Evolutionary conservation across 2,797 vertebrate genomes (phyloP).

Genomic region (Galaxias olidus): DNA sequence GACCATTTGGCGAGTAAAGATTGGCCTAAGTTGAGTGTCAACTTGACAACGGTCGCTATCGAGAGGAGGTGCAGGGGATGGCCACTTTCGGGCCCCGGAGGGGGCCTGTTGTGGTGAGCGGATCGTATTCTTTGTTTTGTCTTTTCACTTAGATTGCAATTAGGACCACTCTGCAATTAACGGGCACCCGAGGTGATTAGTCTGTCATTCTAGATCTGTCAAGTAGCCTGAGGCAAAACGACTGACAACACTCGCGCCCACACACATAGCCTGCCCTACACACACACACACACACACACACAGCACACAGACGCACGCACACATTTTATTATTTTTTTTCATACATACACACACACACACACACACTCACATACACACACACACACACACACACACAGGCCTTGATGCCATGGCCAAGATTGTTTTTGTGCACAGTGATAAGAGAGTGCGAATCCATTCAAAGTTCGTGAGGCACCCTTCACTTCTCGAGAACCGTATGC

Average conservation of each 20-base stretch:
- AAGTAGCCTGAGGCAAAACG: slow-evolving; percentile 25
- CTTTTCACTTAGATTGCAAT: slow-evolving; percentile 33
- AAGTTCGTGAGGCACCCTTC: no score
- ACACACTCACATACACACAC: slow-evolving; percentile 1
- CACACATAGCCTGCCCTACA: slow-evolving; percentile 3
- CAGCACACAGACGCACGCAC: slow-evolving; percentile 8
- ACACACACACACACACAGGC: slow-evolving; percentile 9
- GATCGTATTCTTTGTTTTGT: slow-evolving; percentile 23
- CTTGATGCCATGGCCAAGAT: background rate
- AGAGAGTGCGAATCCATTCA: no score
- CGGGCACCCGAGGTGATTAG: slow-evolving; percentile 26
- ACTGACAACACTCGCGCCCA: slow-evolving; percentile 20
- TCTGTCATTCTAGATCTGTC: slow-evolving; percentile 32
- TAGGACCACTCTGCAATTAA: slow-evolving; percentile 37
- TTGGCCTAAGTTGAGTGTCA: slow-evolving; percentile 19
- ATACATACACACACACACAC: slow-evolving; percentile 14
- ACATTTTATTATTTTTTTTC: no score
- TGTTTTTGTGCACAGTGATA: background rate
- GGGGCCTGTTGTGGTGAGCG: no score
- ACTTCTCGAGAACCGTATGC: no score
- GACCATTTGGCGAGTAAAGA: slow-evolving; percentile 60
- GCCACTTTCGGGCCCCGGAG: no score
- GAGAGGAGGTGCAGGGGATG: no score
- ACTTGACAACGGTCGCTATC: no score
- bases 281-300: slow-evolving; percentile 13